Evolutionary conservation across 2,888 invertebrate species (phyloP), one percentile per base, ranked within the genome.

Genomic region (Galerucella calmariensis): DNA sequence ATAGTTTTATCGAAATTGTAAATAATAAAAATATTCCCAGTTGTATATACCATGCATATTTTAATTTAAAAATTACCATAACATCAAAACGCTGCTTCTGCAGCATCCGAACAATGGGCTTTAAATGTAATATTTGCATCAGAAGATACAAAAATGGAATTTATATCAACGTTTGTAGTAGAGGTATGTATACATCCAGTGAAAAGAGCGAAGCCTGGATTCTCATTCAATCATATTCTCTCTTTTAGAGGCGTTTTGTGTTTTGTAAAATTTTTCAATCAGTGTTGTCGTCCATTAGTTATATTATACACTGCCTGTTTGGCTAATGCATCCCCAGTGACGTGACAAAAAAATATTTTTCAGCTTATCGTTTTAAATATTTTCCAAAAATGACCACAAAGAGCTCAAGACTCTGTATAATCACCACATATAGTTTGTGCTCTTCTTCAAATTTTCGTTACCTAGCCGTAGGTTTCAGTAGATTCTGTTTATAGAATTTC

Each of bases 271-370:
- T 84, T 86, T 86, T 87, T 87, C 87, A 87, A 86, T 87, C 86
- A 86, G 85, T 81, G 86, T 86, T 86, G 87, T 86, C 86, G 85
- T 86, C 87, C 87, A 87, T 87, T 87, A 87, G 87, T 86, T 87
- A 86, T 86, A 87, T 86, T 86, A 86, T 86, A 84, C 84, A 80
- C 82, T 79, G 82, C 84, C 84, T 84, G 86, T 86, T 86, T 82
- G 83, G 84, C 84, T 85, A 86, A 86, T 86, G 86, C 86, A 85
- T 84, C 84, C 84, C 67, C 74, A 74, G 67, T 35, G 74, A 63
- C 74, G 67, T 58, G 20, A 24, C 68, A 35, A 59, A 46, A 59
- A 51, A 62, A 61, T 16, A 1, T 69, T 69, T 46, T 27, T 48
- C 8, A 62, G 6, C 16, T 27, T 14, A n/a, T 11, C 14, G n/a